phyloP scores from a whole-genome alignment of 2,797 vertebrate genomes.

The Darevskia nairensis region DNA sequence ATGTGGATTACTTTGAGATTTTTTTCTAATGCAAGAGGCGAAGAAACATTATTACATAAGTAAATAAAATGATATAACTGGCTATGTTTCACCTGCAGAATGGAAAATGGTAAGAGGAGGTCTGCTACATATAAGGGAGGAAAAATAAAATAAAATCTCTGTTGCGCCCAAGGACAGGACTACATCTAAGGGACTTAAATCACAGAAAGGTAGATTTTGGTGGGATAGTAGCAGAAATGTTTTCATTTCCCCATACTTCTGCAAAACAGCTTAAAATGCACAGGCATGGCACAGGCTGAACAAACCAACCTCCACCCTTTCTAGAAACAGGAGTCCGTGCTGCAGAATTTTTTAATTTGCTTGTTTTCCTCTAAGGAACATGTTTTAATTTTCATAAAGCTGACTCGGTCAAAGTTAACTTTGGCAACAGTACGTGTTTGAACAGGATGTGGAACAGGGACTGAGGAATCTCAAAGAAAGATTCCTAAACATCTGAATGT shows the following conservation, averaged over 20 bases:
- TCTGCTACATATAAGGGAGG: too few relatives aligned
- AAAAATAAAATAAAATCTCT: too few relatives aligned
- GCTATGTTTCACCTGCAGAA: too few relatives aligned
- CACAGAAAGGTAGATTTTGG: too few relatives aligned
- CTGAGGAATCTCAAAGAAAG: slow-evolving; percentile 6
- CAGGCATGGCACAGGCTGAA: slow-evolving; percentile 3
- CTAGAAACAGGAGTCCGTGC: slow-evolving; percentile 18
- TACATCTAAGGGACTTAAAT: too few relatives aligned
- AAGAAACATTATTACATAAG: too few relatives aligned
- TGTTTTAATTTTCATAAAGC: slow-evolving; percentile 16
- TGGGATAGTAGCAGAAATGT: too few relatives aligned
- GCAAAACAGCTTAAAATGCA: slow-evolving; percentile 40
- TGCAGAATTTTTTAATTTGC: slow-evolving; percentile 30
- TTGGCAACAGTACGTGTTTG: slow-evolving; percentile 48
- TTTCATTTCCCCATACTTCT: not conserved
- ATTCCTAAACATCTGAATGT: slow-evolving; percentile 37
- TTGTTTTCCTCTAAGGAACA: slow-evolving; percentile 49
- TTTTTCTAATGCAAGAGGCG: too few relatives aligned
- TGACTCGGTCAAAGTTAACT: slow-evolving; percentile 32
- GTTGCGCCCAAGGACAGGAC: too few relatives aligned
- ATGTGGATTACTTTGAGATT: too few relatives aligned
- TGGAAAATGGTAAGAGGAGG: too few relatives aligned
- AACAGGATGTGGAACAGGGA: slow-evolving; percentile 45
- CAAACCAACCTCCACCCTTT: slow-evolving; percentile 44
- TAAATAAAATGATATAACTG: too few relatives aligned